Conservation (phyloP, 2,797 vertebrate genomes). For the Tolypeutes matacus region DNA sequence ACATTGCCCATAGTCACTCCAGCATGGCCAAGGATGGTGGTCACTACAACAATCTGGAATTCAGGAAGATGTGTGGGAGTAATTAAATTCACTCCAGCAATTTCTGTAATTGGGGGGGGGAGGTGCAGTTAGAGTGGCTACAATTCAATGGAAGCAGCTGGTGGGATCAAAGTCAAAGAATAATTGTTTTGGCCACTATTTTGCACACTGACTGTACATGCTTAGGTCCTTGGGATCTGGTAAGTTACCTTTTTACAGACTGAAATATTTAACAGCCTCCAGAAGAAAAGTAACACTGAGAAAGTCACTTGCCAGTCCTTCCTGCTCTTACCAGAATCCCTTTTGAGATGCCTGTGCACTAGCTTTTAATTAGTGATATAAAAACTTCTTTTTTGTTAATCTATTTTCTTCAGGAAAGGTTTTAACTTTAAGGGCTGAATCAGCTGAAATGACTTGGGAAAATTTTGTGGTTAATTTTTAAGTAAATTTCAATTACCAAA, state of each 20-base stretch:
- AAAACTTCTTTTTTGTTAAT: conserved; percentile 16
- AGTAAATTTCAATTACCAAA: conserved; percentile 61
- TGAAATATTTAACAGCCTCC: neutral
- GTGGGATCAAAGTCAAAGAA: neutral
- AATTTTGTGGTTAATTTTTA: conserved; percentile 57
- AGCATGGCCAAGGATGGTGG: neutral
- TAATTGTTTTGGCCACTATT: neutral
- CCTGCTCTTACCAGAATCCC: neutral
- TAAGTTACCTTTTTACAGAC: neutral
- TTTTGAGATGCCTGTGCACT: neutral
- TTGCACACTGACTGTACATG: neutral
- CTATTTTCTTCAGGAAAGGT: conserved; percentile 9
- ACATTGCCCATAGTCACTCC: neutral
- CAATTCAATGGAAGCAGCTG: neutral
- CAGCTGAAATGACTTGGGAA: conserved; percentile 13
- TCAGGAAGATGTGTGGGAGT: neutral
- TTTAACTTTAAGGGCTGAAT: conserved; percentile 65
- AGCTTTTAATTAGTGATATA: neutral
- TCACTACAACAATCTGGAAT: neutral
- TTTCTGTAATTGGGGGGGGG: neutral
- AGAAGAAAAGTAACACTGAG: neutral
- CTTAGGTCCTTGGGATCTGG: neutral
- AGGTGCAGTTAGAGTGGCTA: too few species aligned
- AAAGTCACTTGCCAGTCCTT: neutral
- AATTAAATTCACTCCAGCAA: neutral